Evolutionary conservation across 2,888 invertebrate genomes (phyloP).

Genomic region (Diarsia dahlii): DNA sequence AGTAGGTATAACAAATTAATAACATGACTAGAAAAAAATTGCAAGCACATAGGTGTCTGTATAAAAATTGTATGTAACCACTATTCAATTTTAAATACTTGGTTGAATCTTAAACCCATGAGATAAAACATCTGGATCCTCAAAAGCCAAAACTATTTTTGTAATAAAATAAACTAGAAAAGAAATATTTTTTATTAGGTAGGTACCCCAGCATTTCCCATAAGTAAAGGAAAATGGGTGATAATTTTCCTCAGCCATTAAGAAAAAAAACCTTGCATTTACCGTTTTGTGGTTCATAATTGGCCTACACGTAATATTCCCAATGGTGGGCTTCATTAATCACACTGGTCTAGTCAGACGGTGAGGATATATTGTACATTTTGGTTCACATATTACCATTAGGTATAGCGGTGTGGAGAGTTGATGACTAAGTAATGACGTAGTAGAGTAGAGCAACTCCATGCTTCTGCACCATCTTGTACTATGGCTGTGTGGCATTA

Average conservation of each 20-base stretch:
- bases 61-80: background rate
- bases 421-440: background rate
- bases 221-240: background rate
- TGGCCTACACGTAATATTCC: background rate
- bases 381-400: background rate
- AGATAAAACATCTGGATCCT: background rate
- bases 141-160: background rate
- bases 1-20: slow-evolving; percentile 20
- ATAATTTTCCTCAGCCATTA: background rate
- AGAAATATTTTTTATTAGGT: background rate
- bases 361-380: background rate
- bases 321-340: background rate
- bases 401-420: background rate
- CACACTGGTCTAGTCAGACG: background rate
- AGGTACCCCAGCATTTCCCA: background rate
- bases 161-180: too few relatives aligned
- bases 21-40: slow-evolving; percentile 22
- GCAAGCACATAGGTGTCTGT: background rate
- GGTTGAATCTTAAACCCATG: background rate
- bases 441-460: background rate
- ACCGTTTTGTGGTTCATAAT: background rate
- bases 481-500: background rate
- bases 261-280: background rate
- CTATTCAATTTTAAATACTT: background rate
- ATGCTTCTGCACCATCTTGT: background rate